Evolutionary conservation across 2,113 vertebrate genomes (phyloP).

Genomic region (Delphinapterus leucas): DNA sequence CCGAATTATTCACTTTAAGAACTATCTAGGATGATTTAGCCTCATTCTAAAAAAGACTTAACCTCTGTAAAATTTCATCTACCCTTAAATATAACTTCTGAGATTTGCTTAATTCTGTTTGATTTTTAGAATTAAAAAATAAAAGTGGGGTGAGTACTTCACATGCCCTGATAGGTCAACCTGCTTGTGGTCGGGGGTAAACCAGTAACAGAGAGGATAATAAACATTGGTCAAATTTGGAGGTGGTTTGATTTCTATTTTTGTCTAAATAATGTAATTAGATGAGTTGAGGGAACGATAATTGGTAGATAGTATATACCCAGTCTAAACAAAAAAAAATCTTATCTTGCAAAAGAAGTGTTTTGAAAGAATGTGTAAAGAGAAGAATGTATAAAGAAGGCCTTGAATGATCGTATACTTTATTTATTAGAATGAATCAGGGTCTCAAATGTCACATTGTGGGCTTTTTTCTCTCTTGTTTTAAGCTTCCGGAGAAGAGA

Average conservation of each 20-base stretch:
- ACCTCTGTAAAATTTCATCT: neutral
- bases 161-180: no score
- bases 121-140: neutral
- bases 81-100: neutral
- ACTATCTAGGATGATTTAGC: neutral
- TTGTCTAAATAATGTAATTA: neutral
- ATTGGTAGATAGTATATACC: neutral
- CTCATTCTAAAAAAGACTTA: neutral
- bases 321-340: neutral
- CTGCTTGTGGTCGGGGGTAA: neutral
- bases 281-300: neutral
- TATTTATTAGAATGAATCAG: neutral
- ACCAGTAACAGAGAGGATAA: neutral
- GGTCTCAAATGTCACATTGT: neutral
- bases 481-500: neutral
- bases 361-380: neutral
- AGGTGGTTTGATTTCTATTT: neutral
- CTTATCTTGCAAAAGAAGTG: neutral
- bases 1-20: neutral
- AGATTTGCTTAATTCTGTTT: neutral
- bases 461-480: neutral
- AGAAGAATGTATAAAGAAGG: neutral
- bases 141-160: neutral
- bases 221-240: neutral
- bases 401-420: neutral